Evolutionary conservation across 2,113 vertebrate genomes (phyloP).

Genomic region (Emydura subglobosa): DNA sequence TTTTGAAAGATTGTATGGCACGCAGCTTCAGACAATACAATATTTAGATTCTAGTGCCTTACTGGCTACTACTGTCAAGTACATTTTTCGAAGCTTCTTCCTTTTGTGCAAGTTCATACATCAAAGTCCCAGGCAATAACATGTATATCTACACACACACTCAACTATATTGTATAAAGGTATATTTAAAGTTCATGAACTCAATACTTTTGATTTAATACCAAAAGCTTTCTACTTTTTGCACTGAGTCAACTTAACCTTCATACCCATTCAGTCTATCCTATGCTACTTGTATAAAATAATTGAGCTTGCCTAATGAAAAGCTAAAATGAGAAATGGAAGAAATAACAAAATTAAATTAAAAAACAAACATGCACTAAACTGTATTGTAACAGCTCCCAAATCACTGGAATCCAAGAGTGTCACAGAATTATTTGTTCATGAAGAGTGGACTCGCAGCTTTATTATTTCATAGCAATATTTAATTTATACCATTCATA

Average conservation of each 20-base stretch:
- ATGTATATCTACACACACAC: constrained; percentile 4
- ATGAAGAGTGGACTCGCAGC: background rate
- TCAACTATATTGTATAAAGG: background rate
- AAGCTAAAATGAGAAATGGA: background rate
- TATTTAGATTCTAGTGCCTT: background rate
- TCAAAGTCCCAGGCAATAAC: constrained; percentile 18
- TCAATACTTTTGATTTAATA: constrained; percentile 7
- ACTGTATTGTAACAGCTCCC: background rate
- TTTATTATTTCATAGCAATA: background rate
- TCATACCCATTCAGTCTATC: background rate
- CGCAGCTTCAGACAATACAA: background rate
- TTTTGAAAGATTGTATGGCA: background rate
- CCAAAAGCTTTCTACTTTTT: constrained; percentile 7
- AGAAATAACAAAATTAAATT: background rate
- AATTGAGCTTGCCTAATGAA: background rate
- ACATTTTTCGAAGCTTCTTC: constrained; percentile 19
- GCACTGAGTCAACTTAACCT: background rate
- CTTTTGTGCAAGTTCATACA: constrained; percentile 4
- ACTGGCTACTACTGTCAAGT: constrained; percentile 1
- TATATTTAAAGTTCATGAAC: constrained; percentile 24
- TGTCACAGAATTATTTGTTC: background rate
- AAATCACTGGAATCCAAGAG: background rate
- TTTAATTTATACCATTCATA: background rate
- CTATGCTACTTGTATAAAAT: background rate
- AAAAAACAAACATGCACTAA: background rate